These are phyloP conservation scores for Zelostemma sp. DNA, from an alignment of 1,140 invertebrate genomes.

Conservation along the genomic window DNA sequence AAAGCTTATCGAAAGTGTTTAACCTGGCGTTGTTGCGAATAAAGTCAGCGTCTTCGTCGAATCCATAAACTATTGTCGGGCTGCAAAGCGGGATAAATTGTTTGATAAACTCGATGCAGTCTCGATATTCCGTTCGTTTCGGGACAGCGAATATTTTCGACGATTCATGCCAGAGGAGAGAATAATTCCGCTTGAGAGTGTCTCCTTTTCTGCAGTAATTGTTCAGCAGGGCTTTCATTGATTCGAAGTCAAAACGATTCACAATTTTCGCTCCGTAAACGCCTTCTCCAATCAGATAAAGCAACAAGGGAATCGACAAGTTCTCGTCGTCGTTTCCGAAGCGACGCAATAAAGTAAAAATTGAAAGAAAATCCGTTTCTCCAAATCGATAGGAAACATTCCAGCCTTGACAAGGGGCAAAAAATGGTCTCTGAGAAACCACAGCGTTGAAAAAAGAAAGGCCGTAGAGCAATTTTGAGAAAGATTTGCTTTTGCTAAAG, in stretches of 20 bases:
- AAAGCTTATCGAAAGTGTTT: conserved; percentile 71
- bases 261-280: conserved; percentile 82
- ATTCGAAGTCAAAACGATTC: conserved; percentile 75
- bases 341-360: conserved; percentile 39
- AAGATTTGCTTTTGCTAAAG: conserved; percentile 61
- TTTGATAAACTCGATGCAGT: conserved; percentile 78
- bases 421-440: conserved; percentile 76
- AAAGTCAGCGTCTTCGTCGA: conserved; percentile 76
- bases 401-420: conserved; percentile 78
- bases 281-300: conserved; percentile 77
- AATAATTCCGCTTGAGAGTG: conserved; percentile 40
- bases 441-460: conserved; percentile 81
- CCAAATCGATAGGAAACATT: conserved; percentile 81
- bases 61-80: conserved; percentile 74
- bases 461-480: conserved; percentile 76
- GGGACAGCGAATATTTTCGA: conserved; percentile 73
- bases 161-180: conserved; percentile 57
- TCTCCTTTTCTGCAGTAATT: conserved; percentile 72
- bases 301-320: conserved; percentile 74
- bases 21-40: conserved; percentile 71
- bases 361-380: conserved; percentile 78
- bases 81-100: conserved; percentile 62
- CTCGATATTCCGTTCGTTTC: conserved; percentile 75
- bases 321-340: conserved; percentile 57
- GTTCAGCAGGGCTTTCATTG: conserved; percentile 71